Conservation (phyloP, 2,113 vertebrate species). For the Ictalurus furcatus region DNA sequence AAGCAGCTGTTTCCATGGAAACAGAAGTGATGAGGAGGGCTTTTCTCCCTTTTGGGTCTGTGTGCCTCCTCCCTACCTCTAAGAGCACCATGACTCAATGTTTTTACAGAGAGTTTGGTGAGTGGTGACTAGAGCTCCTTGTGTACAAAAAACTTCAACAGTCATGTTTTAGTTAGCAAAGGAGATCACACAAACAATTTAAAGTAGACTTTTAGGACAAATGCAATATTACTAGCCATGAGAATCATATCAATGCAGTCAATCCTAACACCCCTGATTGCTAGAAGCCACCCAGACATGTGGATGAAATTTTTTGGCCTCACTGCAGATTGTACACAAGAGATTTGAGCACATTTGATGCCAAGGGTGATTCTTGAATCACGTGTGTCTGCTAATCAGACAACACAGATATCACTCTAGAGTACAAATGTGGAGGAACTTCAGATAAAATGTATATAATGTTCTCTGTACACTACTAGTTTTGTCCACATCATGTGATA, state of each 20-base stretch:
- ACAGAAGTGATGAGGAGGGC: slow-evolving; percentile 71
- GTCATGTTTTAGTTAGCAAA: slow-evolving; percentile 13
- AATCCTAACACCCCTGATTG: slow-evolving; percentile 51
- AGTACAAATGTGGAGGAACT: not conserved
- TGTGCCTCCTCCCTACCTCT: slow-evolving; percentile 53
- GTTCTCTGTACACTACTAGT: not conserved
- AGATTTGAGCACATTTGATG: slow-evolving; percentile 23
- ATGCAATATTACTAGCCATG: slow-evolving; percentile 55
- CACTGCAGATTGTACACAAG: slow-evolving; percentile 53
- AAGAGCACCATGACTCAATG: slow-evolving; percentile 19
- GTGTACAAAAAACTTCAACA: slow-evolving; percentile 23
- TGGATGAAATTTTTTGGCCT: slow-evolving; percentile 60
- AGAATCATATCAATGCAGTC: slow-evolving; percentile 52
- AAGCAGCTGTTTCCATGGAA: slow-evolving; percentile 78
- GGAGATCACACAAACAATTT: slow-evolving; percentile 24
- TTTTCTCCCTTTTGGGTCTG: slow-evolving; percentile 42
- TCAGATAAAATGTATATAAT: not conserved
- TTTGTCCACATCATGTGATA: not conserved
- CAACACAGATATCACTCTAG: not conserved
- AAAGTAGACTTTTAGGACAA: not conserved
- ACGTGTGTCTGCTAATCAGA: not conserved
- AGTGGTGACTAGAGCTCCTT: slow-evolving; percentile 12
- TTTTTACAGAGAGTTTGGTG: slow-evolving; percentile 34
- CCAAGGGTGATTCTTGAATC: not conserved
- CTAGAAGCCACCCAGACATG: slow-evolving; percentile 47